Base-by-base conservation (phyloP, 2,113 vertebrate genomes). In the Otus sunia region DNA sequence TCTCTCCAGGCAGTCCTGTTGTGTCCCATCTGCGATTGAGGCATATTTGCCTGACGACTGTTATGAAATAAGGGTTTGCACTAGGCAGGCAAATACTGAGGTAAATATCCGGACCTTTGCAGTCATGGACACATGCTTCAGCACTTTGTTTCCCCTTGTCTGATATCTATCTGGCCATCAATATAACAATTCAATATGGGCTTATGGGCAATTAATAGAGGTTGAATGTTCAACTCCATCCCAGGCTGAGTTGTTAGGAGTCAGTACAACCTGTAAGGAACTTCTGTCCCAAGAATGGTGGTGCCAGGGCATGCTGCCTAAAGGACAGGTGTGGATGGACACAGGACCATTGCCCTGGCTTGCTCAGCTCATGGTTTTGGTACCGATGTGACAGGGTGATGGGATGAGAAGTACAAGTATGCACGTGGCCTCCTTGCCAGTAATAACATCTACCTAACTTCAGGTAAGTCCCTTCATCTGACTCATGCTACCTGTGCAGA, bases 1-100 rank as follows among this genome's bases (percentile, higher is more conserved):
- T 94, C 87, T 96, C 85, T 74, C 67, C 85, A 89, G 93, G 96
- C 82, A 74, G 50, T 79, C 63, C 79, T 74, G 56, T 56, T 56
- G 88, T 86, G 88, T 92, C 86, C 95, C 95, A 93, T 66, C 67
- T 76, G 79, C 5, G 17, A 19, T 14, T 1, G 3, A 93, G 81
- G 73, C 6, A 3, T 9, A 30, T 90, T 94, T 85, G 78, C 95
- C 85, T 82, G 89, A 92, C 88, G 78, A 41, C 58, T 63, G 74
- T 12, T 86, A 79, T 34, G 93, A 86, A 96, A 74, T 49, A n/a
- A 49, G 78, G 18, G 50, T 37, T 73, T 85, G 80, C 73, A 58
- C 41, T 6, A 36, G 30, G 59, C 43, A 89, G 68, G 66, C 21
- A 93, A 81, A 71, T 7, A 29, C 66, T 53, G 63, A 88, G 83